Evolutionary conservation across 2,888 invertebrate genomes (phyloP).

Genomic region (Hypselothyrea guttata): DNA sequence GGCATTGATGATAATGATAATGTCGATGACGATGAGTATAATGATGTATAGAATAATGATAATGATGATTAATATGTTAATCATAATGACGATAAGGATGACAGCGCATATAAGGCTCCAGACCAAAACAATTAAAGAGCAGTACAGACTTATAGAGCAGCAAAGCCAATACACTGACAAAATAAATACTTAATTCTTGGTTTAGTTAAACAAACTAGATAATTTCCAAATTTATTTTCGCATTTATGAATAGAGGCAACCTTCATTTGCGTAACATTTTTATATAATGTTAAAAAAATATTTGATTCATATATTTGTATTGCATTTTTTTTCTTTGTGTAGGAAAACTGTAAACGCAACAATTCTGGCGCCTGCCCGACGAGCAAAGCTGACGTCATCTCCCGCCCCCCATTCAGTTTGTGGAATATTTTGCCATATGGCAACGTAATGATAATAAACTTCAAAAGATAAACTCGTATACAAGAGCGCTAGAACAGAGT

Average conservation of each 20-base stretch:
- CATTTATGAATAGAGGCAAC: too few relatives aligned
- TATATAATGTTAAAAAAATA: too few relatives aligned
- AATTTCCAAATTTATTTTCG: not conserved
- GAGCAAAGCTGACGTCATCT: slow-evolving; percentile 55
- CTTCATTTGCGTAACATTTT: too few relatives aligned
- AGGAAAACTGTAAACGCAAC: slow-evolving; percentile 39
- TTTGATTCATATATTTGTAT: too few relatives aligned
- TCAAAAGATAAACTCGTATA: slow-evolving; percentile 68
- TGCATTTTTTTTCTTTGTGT: slow-evolving; percentile 24
- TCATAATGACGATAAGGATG: slow-evolving; percentile 22
- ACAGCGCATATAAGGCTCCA: slow-evolving; percentile 9
- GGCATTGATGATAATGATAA: slow-evolving; percentile 42
- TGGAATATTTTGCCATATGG: slow-evolving; percentile 76
- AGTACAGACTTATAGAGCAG: slow-evolving; percentile 7
- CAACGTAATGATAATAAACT: slow-evolving; percentile 79
- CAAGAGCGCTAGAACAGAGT: slow-evolving; percentile 26
- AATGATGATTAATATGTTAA: not conserved
- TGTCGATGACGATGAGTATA: slow-evolving; percentile 20
- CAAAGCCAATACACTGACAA: not conserved
- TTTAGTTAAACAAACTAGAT: not conserved
- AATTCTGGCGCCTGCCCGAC: slow-evolving; percentile 52
- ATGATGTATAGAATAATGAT: slow-evolving; percentile 15
- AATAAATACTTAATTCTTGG: not conserved
- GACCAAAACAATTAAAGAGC: slow-evolving; percentile 5
- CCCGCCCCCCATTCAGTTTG: slow-evolving; percentile 12